Conservation (phyloP, 2,888 invertebrate genomes). For the Caenorhabditis zanzibari region DNA sequence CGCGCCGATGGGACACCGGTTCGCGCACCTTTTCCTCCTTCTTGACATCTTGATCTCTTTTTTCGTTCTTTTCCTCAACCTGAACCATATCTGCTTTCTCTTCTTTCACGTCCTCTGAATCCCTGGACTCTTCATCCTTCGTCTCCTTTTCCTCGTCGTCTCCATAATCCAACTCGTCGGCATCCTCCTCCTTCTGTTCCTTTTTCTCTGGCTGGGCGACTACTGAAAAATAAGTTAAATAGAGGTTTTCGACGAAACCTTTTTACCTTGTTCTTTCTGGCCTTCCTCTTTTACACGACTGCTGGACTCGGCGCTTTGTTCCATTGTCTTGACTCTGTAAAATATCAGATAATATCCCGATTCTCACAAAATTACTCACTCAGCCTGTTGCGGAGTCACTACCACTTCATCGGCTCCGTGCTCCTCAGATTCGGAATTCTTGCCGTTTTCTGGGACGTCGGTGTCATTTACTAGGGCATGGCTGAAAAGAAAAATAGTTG, state of each 20-base stretch:
- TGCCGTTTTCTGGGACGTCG: neutral
- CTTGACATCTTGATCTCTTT: slow-evolving; percentile 52
- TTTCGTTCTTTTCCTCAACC: slow-evolving; percentile 6
- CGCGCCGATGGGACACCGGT: slow-evolving; percentile 63
- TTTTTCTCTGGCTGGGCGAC: slow-evolving; percentile 1
- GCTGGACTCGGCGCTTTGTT: neutral
- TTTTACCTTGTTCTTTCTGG: slow-evolving; percentile 11
- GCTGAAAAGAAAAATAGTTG: neutral
- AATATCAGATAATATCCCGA: neutral
- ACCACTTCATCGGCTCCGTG: neutral
- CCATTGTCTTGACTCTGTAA: neutral
- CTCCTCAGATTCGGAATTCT: neutral
- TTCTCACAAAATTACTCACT: neutral
- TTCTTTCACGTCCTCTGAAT: slow-evolving; percentile 27
- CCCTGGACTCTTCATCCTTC: slow-evolving; percentile 50
- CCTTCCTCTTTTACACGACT: neutral
- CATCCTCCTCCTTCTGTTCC: slow-evolving; percentile 39
- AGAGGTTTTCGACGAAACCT: too few species aligned
- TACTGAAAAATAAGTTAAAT: too few species aligned
- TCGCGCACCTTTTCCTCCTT: slow-evolving; percentile 69
- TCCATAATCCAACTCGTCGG: slow-evolving; percentile 65
- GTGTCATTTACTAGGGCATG: neutral
- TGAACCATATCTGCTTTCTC: slow-evolving; percentile 6
- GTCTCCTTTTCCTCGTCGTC: slow-evolving; percentile 59
- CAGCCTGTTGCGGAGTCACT: neutral